Conservation (phyloP, 2,797 vertebrate genomes). For the Protosalanx chinensis region DNA sequence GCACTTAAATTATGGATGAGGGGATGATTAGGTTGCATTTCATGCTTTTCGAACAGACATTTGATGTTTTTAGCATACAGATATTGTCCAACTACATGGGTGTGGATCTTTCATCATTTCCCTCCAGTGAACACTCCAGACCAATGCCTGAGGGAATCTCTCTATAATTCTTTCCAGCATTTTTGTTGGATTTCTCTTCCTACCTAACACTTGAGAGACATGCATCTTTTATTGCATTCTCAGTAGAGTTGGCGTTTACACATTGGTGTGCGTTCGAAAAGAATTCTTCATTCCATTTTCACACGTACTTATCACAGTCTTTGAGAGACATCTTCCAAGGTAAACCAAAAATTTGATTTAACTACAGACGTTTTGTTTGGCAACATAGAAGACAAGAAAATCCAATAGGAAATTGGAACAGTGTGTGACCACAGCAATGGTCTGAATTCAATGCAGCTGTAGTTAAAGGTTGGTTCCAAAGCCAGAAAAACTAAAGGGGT, state of each 20-base stretch:
- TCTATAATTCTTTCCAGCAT: too few species aligned
- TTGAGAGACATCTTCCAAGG: slow-evolving; percentile 26
- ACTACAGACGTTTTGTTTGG: slow-evolving; percentile 52
- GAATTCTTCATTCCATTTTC: slow-evolving; percentile 28
- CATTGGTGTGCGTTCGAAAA: slow-evolving; percentile 22
- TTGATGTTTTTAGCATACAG: not conserved
- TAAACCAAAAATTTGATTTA: slow-evolving; percentile 38
- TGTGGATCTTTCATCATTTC: not conserved
- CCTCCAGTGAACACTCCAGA: too few species aligned
- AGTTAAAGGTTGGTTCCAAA: slow-evolving; percentile 29
- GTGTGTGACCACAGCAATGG: slow-evolving; percentile 34
- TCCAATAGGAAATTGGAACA: slow-evolving; percentile 33
- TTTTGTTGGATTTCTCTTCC: not conserved
- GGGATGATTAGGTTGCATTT: not conserved
- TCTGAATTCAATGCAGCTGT: slow-evolving; percentile 28
- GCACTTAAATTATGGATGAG: not conserved
- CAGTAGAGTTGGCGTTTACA: slow-evolving; percentile 13
- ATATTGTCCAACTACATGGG: not conserved
- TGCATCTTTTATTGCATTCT: not conserved
- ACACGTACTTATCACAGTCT: slow-evolving; percentile 12
- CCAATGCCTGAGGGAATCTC: too few species aligned
- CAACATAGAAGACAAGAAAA: slow-evolving; percentile 23
- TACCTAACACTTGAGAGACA: not conserved
- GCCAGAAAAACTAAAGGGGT: slow-evolving; percentile 43
- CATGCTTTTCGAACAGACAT: not conserved